phyloP scores from a whole-genome alignment of 2,113 vertebrate species.

The Mystacornis crossleyi region DNA sequence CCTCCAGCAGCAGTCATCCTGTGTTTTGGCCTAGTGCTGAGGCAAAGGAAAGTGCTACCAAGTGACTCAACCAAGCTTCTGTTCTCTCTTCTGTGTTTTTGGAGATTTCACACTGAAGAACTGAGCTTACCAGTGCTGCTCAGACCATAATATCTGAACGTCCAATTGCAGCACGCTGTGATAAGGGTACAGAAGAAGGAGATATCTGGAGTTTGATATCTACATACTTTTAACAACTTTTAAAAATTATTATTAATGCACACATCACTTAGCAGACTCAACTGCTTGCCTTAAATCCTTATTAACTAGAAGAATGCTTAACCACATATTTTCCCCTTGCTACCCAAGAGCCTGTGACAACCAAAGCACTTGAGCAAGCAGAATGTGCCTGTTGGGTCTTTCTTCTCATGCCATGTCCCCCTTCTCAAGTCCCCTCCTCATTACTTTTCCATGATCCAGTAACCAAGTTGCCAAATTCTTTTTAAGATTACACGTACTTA shows the following conservation, averaged over 20 bases:
- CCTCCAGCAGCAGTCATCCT: background rate
- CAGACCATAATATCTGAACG: fast-evolving
- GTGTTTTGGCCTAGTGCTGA: background rate
- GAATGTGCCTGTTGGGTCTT: background rate
- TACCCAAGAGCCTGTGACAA: background rate
- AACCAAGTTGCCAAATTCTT: background rate
- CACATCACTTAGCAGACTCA: background rate
- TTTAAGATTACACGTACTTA: background rate
- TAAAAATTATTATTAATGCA: background rate
- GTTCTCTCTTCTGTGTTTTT: background rate
- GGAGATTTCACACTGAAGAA: background rate
- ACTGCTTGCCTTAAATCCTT: background rate
- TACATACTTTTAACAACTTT: background rate
- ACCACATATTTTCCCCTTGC: background rate
- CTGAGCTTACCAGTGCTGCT: background rate
- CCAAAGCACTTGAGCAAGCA: background rate
- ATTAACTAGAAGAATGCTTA: background rate
- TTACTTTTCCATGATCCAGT: background rate
- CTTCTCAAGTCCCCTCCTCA: background rate
- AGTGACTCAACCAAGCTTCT: background rate
- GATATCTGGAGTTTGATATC: background rate
- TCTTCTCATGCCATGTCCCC: background rate
- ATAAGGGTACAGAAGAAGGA: background rate
- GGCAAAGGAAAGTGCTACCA: background rate
- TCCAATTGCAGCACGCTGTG: fast-evolving